Evolutionary conservation across 2,888 invertebrate genomes (phyloP).

Genomic region (Mylabris sibirica): DNA sequence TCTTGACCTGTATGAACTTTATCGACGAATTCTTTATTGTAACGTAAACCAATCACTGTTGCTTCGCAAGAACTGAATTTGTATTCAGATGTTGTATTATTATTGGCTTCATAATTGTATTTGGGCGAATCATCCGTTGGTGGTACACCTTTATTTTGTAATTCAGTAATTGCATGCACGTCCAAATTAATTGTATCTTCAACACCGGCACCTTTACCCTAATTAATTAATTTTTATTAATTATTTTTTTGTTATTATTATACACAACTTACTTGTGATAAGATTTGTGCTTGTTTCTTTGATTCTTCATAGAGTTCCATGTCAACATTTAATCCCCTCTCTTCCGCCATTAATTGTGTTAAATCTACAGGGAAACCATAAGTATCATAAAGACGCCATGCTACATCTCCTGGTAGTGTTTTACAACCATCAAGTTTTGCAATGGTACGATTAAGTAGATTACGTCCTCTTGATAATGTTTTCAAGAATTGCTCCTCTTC

Average conservation of each 20-base stretch:
- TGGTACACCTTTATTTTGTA: slow-evolving; percentile 79
- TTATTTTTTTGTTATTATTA: not conserved
- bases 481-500: slow-evolving; percentile 98
- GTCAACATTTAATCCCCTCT: slow-evolving; percentile 87
- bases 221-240: slow-evolving; percentile 24
- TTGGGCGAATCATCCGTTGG: slow-evolving; percentile 92
- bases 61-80: slow-evolving; percentile 76
- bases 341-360: slow-evolving; percentile 97
- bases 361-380: slow-evolving; percentile 99
- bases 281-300: slow-evolving; percentile 86
- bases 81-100: slow-evolving; percentile 76
- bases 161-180: slow-evolving; percentile 91
- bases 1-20: slow-evolving; percentile 84
- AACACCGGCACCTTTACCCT: slow-evolving; percentile 78
- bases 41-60: slow-evolving; percentile 82
- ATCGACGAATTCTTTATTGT: slow-evolving; percentile 83
- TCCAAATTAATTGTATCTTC: slow-evolving; percentile 89
- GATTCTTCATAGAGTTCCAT: slow-evolving; percentile 91
- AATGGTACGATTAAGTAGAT: slow-evolving; percentile 89
- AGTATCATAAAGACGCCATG: slow-evolving; percentile 98
- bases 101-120: slow-evolving; percentile 81
- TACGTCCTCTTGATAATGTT: slow-evolving; percentile 89
- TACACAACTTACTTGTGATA: slow-evolving; percentile 71
- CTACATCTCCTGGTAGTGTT: slow-evolving; percentile 91
- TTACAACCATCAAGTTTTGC: slow-evolving; percentile 77